Evolutionary conservation across 2,113 vertebrate species (phyloP).

Genomic region (Clarias batrachus): DNA sequence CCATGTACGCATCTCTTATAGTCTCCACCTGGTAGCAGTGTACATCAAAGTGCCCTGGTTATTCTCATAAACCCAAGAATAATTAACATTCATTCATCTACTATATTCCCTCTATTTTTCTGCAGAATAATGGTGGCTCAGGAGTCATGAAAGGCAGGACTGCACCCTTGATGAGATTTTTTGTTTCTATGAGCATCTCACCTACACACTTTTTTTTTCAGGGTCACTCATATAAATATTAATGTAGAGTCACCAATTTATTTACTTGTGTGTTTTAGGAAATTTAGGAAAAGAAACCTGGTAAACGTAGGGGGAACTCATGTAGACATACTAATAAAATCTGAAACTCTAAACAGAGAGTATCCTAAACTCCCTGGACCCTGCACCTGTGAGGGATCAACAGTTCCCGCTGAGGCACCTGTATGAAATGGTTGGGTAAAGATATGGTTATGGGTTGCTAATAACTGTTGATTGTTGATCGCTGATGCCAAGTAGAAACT

Average conservation of each 20-base stretch:
- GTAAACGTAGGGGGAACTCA: neutral
- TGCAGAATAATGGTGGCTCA: neutral
- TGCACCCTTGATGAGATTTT: neutral
- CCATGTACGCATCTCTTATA: slow-evolving; percentile 74
- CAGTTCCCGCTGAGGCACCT: neutral
- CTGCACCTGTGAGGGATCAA: neutral
- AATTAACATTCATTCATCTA: neutral
- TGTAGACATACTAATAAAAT: neutral
- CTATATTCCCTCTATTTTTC: too few species aligned
- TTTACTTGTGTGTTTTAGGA: neutral
- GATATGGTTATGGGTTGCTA: neutral
- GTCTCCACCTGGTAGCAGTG: slow-evolving; percentile 69
- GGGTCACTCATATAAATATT: neutral
- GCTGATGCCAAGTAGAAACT: neutral
- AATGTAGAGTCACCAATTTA: neutral
- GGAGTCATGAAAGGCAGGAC: neutral
- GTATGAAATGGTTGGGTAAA: neutral
- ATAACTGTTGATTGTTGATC: neutral
- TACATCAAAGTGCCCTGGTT: neutral
- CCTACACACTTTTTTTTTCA: neutral
- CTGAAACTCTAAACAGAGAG: neutral
- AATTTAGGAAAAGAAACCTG: neutral
- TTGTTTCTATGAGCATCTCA: neutral
- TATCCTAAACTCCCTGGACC: neutral
- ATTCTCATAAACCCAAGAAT: neutral